Evolutionary conservation across 2,888 invertebrate genomes (phyloP), one percentile per base, ranked within the genome.

Genomic region (Chaetogeoica ovagalla): DNA sequence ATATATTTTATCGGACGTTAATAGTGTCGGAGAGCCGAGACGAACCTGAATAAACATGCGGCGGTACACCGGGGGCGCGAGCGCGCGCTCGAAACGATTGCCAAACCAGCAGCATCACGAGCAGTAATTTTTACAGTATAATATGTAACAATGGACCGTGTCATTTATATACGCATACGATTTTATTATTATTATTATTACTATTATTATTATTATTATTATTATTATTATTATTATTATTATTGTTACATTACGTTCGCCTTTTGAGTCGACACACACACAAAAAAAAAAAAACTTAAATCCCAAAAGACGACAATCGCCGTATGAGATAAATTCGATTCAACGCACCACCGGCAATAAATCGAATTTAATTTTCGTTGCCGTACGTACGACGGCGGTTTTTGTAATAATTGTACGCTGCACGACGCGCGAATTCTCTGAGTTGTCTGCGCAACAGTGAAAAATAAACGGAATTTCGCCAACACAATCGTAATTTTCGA

Each of bases 201-300:
- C n/a, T 30, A 30, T 30, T 30, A 30, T 30, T 30, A 30, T 30
- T 30, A 60, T 77, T 77, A 69, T 76, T 76, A 76, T 76, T 60
- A 69, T 77, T 70, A 55, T n/a, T 30, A 30, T 30, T 30, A 30
- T 30, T 30, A 30, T 30, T 30, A 60, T 77, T 77, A 69, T 76
- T 76, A 76, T 76, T 60, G 60, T 77, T 70, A 55, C 77, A 62
- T 77, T 77, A 77, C 62, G 62, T 77, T 77, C 69, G 77, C 62
- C 37, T 70, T 69, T 70, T 70, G 77, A 77, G 62, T 62, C 30
- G 70, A 55, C 70, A 70, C 21, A n/a, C n/a, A n/a, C 2, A 30
- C 4, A 43, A 43, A 6, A 43, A 43, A 9, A 43, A 43, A 62
- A 77, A 68, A 69, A 39, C 39, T 23, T 6, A 62, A 69, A 69